Base-by-base conservation (phyloP, 2,113 vertebrate species). In the Corythaixoides concolor region DNA sequence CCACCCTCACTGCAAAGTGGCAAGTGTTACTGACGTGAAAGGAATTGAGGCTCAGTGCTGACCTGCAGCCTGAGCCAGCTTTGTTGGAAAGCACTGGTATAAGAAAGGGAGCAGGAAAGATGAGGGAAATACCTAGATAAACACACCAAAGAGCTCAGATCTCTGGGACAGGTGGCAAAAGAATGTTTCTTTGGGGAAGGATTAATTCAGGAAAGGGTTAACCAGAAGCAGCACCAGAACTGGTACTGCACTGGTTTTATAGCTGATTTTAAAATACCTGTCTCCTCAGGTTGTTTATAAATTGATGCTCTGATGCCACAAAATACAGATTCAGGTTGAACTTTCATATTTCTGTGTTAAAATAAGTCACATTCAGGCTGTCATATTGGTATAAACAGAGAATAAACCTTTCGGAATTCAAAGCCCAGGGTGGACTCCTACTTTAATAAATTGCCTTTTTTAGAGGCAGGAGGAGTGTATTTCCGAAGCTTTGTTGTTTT, bases 1-100 rank as follows among this genome's bases (percentile, higher is more conserved):
- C 28, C 27, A 20, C 20, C 28, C 70, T 74, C 9, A 9, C 19
- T 32, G 27, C 35, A 18, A 66, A 67, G 70, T 28, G 21, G 30
- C 5, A 20, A 16, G 26, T 58, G 18, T 89, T 75, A 24, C 64
- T 66, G 82, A 49, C 18, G 47, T 10, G 50, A 47, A 30, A 14
- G 20, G 63, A 83, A 17, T 0, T 0, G 0, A 14, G 43, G 41
- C 37, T 66, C 12, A 9, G 28, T 1, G 2, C 55, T 83, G 11
- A 45, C 47, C n/a, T 63, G 50, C 41, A 73, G 58, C 49, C 43
- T 37, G 5, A 72, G 15, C 14, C 35, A 77, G 30, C 66, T 77
- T 20, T 84, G 30, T 5, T 55, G 45, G 81, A 69, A 88, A 85
- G 30, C 30, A 66, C 21, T 8, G 5, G 7, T 74, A 3, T 21